Conservation (phyloP, 2,113 vertebrate species). For the Numida meleagris region DNA sequence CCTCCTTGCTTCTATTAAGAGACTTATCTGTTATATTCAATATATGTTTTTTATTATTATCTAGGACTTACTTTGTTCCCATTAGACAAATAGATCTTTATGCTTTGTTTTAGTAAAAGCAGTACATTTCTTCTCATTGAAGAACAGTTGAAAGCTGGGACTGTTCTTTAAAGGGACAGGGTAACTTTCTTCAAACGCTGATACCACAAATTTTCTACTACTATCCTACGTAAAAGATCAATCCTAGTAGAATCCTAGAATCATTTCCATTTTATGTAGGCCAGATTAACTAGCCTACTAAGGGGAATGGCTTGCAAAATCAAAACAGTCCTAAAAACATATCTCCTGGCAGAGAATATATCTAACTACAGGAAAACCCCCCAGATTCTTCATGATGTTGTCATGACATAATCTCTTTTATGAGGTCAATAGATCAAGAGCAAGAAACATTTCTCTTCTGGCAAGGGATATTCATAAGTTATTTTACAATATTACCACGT, state of each 20-base stretch:
- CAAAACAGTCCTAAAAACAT: constrained; percentile 43
- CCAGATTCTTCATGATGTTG: not conserved
- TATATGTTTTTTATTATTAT: not conserved
- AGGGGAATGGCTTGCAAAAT: constrained; percentile 9
- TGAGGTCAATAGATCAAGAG: not conserved
- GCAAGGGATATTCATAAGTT: not conserved
- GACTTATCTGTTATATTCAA: not conserved
- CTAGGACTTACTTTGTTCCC: not conserved
- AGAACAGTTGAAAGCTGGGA: not conserved
- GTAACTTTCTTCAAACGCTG: not conserved
- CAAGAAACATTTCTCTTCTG: not conserved
- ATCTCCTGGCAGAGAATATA: not conserved
- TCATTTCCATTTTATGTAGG: constrained; percentile 28
- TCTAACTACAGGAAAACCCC: not conserved
- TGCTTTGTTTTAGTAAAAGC: not conserved
- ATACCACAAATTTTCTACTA: not conserved
- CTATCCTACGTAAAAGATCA: not conserved
- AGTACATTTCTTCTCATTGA: not conserved
- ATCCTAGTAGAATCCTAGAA: not conserved
- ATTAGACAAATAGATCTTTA: not conserved
- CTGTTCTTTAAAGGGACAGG: not conserved
- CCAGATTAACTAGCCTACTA: constrained; percentile 57
- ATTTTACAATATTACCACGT: not conserved
- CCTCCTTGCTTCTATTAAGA: not conserved
- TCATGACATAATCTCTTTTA: not conserved